Evolutionary conservation across 2,888 invertebrate species (phyloP).

Genomic region (Lamellibrachia columna): DNA sequence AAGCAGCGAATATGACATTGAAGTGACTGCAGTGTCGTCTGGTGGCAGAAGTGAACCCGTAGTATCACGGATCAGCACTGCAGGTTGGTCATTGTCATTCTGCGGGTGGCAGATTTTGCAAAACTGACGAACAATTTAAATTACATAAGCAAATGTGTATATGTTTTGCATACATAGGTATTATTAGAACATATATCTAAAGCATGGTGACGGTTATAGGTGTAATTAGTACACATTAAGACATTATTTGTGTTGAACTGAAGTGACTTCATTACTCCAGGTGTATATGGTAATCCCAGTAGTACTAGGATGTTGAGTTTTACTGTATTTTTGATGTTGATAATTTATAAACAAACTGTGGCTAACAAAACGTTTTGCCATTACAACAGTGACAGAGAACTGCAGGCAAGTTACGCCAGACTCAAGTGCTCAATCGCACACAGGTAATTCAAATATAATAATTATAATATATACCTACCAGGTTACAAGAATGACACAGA

Average conservation of each 20-base stretch:
- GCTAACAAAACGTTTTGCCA: neutral
- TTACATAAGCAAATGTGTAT: neutral
- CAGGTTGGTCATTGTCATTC: neutral
- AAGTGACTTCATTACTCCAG: neutral
- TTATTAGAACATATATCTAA: neutral
- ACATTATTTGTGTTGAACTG: neutral
- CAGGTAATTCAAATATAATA: neutral
- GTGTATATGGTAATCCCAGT: neutral
- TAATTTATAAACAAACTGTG: neutral
- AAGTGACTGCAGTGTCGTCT: neutral
- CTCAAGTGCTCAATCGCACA: neutral
- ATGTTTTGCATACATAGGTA: neutral
- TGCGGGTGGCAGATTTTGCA: no score
- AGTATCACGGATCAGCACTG: neutral
- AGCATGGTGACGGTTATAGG: neutral
- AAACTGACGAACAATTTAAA: neutral
- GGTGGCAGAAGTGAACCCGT: neutral
- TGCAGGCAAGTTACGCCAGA: neutral
- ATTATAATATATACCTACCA: neutral
- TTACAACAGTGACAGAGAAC: neutral
- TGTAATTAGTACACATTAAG: neutral
- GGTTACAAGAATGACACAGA: neutral
- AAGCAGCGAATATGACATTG: neutral
- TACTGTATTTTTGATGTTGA: neutral
- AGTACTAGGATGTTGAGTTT: neutral